Base-by-base conservation (phyloP, 2,113 vertebrate genomes). In the Phylloscopus trochiloides region DNA sequence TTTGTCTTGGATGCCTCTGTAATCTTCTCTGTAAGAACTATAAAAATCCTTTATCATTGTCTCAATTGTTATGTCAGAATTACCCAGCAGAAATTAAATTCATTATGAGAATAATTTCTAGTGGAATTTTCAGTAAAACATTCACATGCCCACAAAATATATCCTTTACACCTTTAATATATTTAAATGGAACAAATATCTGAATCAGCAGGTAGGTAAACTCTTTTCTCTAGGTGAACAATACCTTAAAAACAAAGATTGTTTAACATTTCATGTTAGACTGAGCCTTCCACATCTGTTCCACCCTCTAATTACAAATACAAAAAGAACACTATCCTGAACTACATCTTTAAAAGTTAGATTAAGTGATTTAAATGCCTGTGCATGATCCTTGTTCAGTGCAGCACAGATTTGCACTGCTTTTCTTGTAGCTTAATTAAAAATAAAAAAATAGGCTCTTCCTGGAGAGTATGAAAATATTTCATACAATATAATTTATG, bases 291-390 rank as follows among this genome's bases (percentile, higher is more conserved):
- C 4, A 73, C 68, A 95, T 94, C 91, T 96, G 50, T 96, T 94
- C 48, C 43, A 78, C 14, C 8, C 12, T 80, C 42, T 95, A 84
- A 92, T 11, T 95, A 40, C 28, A 93, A 90, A 88, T 72, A 86
- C 24, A 88, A 81, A 94, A 92, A 71, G n/a, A 94, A 81, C 25
- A 79, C 15, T 42, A 82, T 72, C 87, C 85, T 89, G 43, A 96
- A 94, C 85, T 70, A 86, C 55, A 76, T 34, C 17, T 92, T 86
- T 54, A 78, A 92, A 88, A 83, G 12, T 71, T 74, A 93, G 47
- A 92, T 65, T 68, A 85, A 94, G 16, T 68, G 8, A 90, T 95
- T 95, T 96, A 97, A 94, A 92, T 93, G 51, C 19, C 77, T 83
- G 42, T 62, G 15, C 72, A 38, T 77, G 65, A 76, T 72, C 20